Evolutionary conservation across 2,113 vertebrate species (phyloP).

Genomic region (Catharus minimus): DNA sequence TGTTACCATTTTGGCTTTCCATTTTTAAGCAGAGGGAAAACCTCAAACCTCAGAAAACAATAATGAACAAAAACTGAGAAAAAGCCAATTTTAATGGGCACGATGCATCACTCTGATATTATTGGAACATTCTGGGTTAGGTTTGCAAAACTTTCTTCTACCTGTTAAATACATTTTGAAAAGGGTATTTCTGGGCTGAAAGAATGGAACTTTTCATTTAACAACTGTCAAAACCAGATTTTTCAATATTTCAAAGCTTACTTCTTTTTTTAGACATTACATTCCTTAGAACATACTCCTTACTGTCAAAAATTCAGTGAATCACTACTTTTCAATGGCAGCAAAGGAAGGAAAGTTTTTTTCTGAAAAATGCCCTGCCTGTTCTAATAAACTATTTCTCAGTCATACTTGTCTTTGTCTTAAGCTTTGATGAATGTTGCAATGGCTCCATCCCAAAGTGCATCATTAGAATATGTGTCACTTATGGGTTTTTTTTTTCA

Average conservation of each 20-base stretch:
- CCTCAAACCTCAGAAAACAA: neutral
- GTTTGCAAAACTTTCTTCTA: neutral
- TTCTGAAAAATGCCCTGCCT: neutral
- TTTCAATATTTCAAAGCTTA: slow-evolving; percentile 25
- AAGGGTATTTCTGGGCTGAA: neutral
- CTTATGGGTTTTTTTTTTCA: neutral
- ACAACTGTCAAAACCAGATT: slow-evolving; percentile 37
- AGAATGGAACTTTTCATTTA: neutral
- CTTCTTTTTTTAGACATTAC: neutral
- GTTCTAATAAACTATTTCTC: slow-evolving; percentile 14
- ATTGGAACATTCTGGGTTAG: neutral
- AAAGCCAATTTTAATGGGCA: neutral
- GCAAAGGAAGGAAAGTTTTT: slow-evolving; percentile 5
- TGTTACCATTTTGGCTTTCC: neutral
- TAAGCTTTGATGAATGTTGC: neutral
- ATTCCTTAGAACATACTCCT: slow-evolving; percentile 1
- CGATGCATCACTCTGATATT: neutral
- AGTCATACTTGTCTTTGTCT: neutral
- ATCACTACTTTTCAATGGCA: neutral
- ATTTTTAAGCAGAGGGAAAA: neutral
- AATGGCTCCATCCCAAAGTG: neutral
- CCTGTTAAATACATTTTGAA: neutral
- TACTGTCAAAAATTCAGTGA: slow-evolving; percentile 43
- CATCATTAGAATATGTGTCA: neutral
- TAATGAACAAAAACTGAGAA: neutral